Evolutionary conservation across 2,797 vertebrate genomes (phyloP), one percentile per base, ranked within the genome.

Genomic region (Molossus alvarezi): DNA sequence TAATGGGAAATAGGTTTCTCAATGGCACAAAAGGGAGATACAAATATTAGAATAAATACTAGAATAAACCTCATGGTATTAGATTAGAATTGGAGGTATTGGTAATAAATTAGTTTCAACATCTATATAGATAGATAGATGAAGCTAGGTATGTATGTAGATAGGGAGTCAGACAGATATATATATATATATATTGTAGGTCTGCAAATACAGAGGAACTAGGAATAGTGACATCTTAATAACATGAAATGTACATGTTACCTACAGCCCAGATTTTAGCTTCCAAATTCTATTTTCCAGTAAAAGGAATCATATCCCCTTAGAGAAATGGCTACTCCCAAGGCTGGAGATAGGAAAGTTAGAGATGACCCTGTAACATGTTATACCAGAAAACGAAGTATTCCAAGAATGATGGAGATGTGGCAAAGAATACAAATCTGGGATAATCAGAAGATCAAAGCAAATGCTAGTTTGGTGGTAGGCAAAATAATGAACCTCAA

Each of bases 231-330:
- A 76, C 9, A 58, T 9, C 41, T 55, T 29, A 64, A 6, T 45
- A 90, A 83, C 55, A 87, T 23, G 23, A 89, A 37, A 71, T 71
- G 37, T 23, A 80, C 33, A 21, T 71, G 75, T 29, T 29, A 79
- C 15, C 57, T 23, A 79, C n/a, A 87, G 20, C 37, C 20, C 41
- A 79, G 41, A 95, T 67, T n/a, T 67, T 45, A 12, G 21, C 51
- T 90, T 93, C n/a, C 48, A 51, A 90, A 53, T 95, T 95, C 13
- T n/a, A 69, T 10, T 73, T 79, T 67, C 55, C 73, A 82, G 20
- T 51, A 76, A 92, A 81, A 86, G 60, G 11, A 90, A 55, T 33
- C 25, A 82, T n/a, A 37, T 11, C 27, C 82, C 62, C 41, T 88
- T 84, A 73, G 25, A 91, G 23, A 73, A 57, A 89, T 9, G 18